These are phyloP conservation scores for Scarus forsteni DNA, from an alignment of 2,797 vertebrate species.

Conservation along the genomic window DNA sequence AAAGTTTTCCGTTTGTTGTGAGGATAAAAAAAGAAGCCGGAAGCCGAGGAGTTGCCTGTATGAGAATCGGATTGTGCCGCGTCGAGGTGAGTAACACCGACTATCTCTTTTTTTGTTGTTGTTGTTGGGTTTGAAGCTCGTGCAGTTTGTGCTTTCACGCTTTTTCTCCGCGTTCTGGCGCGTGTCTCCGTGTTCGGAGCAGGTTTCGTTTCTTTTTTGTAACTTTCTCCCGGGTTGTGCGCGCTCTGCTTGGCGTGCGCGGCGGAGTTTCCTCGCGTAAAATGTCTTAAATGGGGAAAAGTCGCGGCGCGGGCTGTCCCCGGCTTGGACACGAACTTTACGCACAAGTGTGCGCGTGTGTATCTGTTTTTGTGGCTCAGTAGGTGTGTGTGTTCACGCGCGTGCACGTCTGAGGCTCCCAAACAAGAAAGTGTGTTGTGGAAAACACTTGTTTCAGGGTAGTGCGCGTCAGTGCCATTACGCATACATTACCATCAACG, in stretches of 20 bases:
- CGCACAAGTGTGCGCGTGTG: conserved; percentile 14
- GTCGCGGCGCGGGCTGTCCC: conserved; percentile 25
- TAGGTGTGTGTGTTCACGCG: conserved; percentile 20
- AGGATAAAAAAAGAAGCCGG: conserved; percentile 75
- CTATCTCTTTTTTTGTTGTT: conserved; percentile 45
- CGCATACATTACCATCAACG: conserved; percentile 17
- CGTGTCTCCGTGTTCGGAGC: conserved; percentile 18
- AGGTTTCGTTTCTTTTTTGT: conserved; percentile 18
- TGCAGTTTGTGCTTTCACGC: conserved; percentile 44
- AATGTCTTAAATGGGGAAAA: conserved; percentile 4
- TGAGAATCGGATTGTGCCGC: conserved; percentile 60
- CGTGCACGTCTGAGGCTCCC: conserved; percentile 10
- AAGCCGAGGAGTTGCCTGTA: conserved; percentile 58
- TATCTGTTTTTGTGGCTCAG: conserved; percentile 1
- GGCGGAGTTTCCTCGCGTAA: conserved; percentile 27
- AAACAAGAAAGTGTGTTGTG: conserved; percentile 46
- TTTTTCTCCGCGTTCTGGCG: conserved; percentile 9
- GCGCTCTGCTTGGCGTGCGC: conserved; percentile 20
- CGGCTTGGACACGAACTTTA: conserved; percentile 47
- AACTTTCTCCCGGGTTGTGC: conserved; percentile 58
- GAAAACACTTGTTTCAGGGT: conserved; percentile 46
- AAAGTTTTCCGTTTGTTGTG: conserved; percentile 78
- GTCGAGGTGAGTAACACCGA: conserved; percentile 66
- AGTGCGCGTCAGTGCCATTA: conserved; percentile 33
- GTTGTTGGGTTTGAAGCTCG: conserved; percentile 54